Percentiles rank a stretch among this genome's conserved stretches.
phyloP scores from a whole-genome alignment of 2,888 invertebrate species.

The Leptinotarsa tumamoca region DNA sequence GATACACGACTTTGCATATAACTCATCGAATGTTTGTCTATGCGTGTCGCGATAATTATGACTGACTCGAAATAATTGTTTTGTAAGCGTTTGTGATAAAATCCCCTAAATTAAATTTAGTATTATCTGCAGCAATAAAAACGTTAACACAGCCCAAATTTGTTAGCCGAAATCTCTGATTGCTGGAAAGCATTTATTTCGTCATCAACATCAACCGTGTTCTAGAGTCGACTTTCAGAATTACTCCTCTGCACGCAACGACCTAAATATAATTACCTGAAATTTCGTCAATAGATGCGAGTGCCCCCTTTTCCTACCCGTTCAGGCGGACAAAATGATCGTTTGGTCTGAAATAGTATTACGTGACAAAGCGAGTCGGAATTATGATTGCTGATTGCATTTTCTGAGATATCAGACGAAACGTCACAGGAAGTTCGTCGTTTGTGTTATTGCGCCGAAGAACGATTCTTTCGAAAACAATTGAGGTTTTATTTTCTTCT shows the following conservation, averaged over 20 bases:
- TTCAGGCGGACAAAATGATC: constrained; percentile 6
- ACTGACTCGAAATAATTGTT: constrained; percentile 16
- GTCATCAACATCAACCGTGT: constrained; percentile 49
- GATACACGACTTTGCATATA: neutral
- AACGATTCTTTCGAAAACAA: neutral
- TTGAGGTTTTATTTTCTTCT: neutral
- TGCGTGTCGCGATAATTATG: constrained; percentile 17
- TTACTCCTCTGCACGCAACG: constrained; percentile 47
- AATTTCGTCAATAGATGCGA: constrained; percentile 35
- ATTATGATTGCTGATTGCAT: constrained; percentile 13
- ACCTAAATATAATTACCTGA: constrained; percentile 47
- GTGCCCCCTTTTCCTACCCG: constrained; percentile 9
- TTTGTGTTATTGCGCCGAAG: neutral
- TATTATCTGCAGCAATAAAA: constrained; percentile 27
- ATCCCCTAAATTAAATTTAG: constrained; percentile 20
- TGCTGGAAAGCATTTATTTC: constrained; percentile 49
- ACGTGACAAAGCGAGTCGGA: constrained; percentile 10
- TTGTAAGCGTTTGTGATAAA: constrained; percentile 19
- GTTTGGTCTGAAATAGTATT: constrained; percentile 8
- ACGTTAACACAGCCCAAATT: constrained; percentile 32
- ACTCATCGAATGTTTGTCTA: neutral
- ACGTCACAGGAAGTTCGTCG: constrained; percentile 3
- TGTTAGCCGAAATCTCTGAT: constrained; percentile 30
- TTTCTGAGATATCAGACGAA: constrained; percentile 9
- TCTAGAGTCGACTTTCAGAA: constrained; percentile 46